Evolutionary conservation across 2,797 vertebrate genomes (phyloP), one percentile per base, ranked within the genome.

Genomic region (Myotis findleyi): DNA sequence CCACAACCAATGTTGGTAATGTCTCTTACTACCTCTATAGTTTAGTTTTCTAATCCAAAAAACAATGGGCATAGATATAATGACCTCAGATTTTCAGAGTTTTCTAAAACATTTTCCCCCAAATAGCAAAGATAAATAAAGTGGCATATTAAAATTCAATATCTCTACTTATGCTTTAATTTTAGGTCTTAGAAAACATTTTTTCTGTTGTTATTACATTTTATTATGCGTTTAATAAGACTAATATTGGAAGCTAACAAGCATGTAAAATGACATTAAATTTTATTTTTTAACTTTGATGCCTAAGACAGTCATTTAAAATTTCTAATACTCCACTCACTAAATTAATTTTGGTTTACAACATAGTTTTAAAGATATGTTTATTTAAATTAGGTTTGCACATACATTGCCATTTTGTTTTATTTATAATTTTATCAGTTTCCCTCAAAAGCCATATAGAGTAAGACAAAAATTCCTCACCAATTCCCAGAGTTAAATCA

Each of bases 261-360:
- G 2, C 76, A 47, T 84, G 3, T 33, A 21, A 75, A 93, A 88
- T 41, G 12, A 57, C 44, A 71, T 53, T 72, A 30, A 5, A 51
- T 93, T 93, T 64, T 85, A 47, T 89, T 68, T 69, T 80, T 82
- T 33, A 72, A n/a, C 5, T 72, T 72, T 30, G 0, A 13, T 57
- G 55, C n/a, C 6, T 82, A 83, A 17, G 18, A 85, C 2, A 75
- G 20, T n/a, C 27, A 82, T 41, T 92, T 25, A 30, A 92, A 20
- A 27, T 90, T 55, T 84, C 68, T 84, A 81, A 77, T 57, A 41
- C 1, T 18, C 27, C 82, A 55, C 14, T 91, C 36, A 79, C 5
- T 82, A 89, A 27, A 30, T 55, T 75, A 86, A 92, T 85, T 93
- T 84, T 85, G 23, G 12, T 33, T 75, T 23, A 90, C 7, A 86